Base-by-base conservation (phyloP, 1,140 invertebrate species). In the Pachyrhynchus sulphureomaculatus region DNA sequence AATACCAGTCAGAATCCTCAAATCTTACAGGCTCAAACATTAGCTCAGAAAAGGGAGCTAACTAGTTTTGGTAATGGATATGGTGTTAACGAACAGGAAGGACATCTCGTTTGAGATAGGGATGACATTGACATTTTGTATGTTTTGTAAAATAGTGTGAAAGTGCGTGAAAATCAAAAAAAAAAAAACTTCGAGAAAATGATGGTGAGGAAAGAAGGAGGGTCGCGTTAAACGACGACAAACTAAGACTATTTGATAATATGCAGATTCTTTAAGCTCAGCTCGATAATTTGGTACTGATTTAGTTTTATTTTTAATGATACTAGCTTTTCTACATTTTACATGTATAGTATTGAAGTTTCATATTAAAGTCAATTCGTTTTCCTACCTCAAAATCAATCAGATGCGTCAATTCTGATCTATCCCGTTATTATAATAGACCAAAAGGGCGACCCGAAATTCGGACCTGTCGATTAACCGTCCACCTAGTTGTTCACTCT, bases 61-160 rank as follows among this genome's bases (percentile, higher is more conserved):
- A 73, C 67, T 45, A 74, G 70, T 70, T 77, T 77, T 53, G 75
- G 73, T 52, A 76, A 75, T 58, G 72, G 73, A 66, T 76, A 75
- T 58, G 72, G 73, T 45, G 75, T 73, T 12, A 76, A 72, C 55
- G 75, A 77, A 69, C 74, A 76, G 51, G 75, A 77, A 62, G 75
- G 74, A 53, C 75, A 77, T 66, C 74, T 77, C 56, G 75, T 77
- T 41, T 77, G 74, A 76, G 70, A 74, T 57, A 44, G 60, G 69
- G 68, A 68, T 32, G 68, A 70, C 44, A 57, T 70, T 66, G 70
- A 75, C 51, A 62, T 74, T 72, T 69, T 75, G 49, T 72, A 74
- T 59, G 68, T 72, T 56, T 68, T 74, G 69, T 75, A 74, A 75
- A 65, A 64, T 51, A 39, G 18, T 2, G 36, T 39, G 36, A 4